Evolutionary conservation across 2,888 invertebrate genomes (phyloP).

Genomic region (Eupithecia dodoneata): DNA sequence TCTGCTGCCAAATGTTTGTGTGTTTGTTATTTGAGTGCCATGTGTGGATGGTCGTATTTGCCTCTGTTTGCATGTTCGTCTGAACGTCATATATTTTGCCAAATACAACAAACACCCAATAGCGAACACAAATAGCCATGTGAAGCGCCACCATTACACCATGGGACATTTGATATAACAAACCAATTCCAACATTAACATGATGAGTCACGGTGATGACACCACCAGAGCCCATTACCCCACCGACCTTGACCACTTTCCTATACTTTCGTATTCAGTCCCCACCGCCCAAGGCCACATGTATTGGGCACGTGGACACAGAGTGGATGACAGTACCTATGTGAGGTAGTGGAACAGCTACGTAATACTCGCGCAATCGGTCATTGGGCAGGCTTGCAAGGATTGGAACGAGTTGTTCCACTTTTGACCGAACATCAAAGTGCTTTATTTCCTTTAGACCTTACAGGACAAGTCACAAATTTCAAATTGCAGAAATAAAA

Average conservation of each 20-base stretch:
- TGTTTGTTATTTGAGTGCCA: too few relatives aligned
- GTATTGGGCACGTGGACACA: slow-evolving; percentile 44
- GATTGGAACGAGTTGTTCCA: not conserved
- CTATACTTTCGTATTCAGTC: slow-evolving; percentile 49
- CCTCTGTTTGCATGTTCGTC: too few relatives aligned
- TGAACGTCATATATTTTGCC: too few relatives aligned
- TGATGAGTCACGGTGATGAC: slow-evolving; percentile 24
- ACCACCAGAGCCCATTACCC: slow-evolving; percentile 18
- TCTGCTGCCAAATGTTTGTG: too few relatives aligned
- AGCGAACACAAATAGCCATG: too few relatives aligned
- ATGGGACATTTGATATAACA: not conserved
- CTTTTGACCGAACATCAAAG: not conserved
- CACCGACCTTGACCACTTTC: slow-evolving; percentile 40
- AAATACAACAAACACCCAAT: too few relatives aligned
- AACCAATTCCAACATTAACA: not conserved
- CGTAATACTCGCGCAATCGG: slow-evolving; percentile 67
- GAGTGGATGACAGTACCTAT: slow-evolving; percentile 32
- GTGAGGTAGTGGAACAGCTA: slow-evolving; percentile 56
- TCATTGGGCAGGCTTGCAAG: slow-evolving; percentile 44
- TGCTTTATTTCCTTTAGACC: too few relatives aligned
- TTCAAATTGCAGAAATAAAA: too few relatives aligned
- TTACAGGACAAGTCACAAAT: too few relatives aligned
- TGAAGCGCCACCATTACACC: too few relatives aligned
- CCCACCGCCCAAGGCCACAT: slow-evolving; percentile 21
- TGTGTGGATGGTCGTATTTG: too few relatives aligned